A percentile compares a stretch with the other conserved stretches of the same genome.
These are phyloP conservation scores for Tanypteryx hageni DNA, from an alignment of 2,888 invertebrate species.

Conservation along the genomic window DNA sequence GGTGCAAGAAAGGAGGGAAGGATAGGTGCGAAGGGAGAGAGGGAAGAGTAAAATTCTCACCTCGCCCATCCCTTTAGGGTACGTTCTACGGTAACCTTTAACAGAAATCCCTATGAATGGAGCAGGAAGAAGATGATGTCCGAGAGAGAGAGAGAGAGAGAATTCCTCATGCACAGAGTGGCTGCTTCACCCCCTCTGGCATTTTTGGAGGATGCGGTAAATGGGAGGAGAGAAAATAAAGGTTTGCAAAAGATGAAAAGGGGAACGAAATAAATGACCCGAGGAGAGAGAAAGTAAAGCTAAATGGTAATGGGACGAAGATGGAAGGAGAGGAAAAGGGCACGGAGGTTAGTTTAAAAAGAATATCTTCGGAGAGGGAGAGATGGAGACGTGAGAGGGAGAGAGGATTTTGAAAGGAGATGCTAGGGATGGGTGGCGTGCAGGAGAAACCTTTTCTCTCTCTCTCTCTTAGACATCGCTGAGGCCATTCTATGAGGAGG, in stretches of 20 bases:
- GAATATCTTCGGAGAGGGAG: no score
- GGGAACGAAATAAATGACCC: neutral
- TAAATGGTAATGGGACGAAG: conserved; percentile 20
- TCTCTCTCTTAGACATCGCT: neutral
- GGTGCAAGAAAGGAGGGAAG: neutral
- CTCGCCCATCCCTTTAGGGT: neutral
- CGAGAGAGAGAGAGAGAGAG: no score
- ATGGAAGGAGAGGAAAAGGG: neutral
- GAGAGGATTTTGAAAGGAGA: neutral
- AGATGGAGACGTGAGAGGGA: neutral
- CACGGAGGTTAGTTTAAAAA: no score
- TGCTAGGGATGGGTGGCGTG: neutral
- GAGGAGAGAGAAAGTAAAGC: neutral
- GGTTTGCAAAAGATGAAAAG: neutral
- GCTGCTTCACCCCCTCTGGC: neutral
- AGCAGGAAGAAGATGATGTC: neutral
- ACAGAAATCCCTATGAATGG: neutral
- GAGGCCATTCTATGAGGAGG: neutral
- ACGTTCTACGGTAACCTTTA: neutral
- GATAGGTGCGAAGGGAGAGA: neutral
- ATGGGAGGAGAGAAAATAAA: neutral
- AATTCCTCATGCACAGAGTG: neutral
- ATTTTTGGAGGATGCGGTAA: neutral
- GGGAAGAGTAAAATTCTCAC: neutral
- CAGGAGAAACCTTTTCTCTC: neutral